Base-by-base conservation (phyloP, 2,888 invertebrate species). In the Campopleginae sp. region DNA sequence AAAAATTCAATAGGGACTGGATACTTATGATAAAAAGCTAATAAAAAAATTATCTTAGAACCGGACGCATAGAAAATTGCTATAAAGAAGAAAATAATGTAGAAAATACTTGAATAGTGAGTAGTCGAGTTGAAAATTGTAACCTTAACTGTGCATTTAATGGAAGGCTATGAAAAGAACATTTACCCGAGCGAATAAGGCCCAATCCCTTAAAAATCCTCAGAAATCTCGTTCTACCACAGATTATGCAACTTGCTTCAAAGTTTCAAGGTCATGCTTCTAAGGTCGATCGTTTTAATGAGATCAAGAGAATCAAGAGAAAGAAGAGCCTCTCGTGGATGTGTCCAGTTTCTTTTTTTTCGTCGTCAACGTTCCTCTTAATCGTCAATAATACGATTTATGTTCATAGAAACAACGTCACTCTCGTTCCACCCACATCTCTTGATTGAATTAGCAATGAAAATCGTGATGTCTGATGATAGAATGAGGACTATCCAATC, bases 401-500 rank as follows among this genome's bases (percentile, higher is more conserved):
- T 71, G 10, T 12, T 51, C 6, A 63, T n/a, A 31, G 65, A 86
- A 89, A 88, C 89, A 89, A 88, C 89, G 89, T 91, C 89, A 89
- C 91, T 90, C 88, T 88, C 86, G 77, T 85, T 87, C 77, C 78
- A 74, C 78, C 75, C 77, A 78, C 54, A 58, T 27, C 19, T 71
- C 61, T 80, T 70, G 58, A 84, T 71, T 51, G 38, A 65, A 63
- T 68, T 61, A 84, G 46, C 79, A 63, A 74, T 82, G 71, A 75
- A 71, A 86, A 83, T 86, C 86, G 75, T 86, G 86, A 86, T 72
- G 82, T 89, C 87, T 87, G 86, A 87, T 88, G 88, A 86, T 90
- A 90, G 89, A 89, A 86, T 84, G 87, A 89, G 87, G 80, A 84
- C 87, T 86, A 84, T 87, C 86, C 87, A 87, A 90, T 89, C 87